phyloP scores from a whole-genome alignment of 2,113 vertebrate genomes.

The Lepisosteus osseus region DNA sequence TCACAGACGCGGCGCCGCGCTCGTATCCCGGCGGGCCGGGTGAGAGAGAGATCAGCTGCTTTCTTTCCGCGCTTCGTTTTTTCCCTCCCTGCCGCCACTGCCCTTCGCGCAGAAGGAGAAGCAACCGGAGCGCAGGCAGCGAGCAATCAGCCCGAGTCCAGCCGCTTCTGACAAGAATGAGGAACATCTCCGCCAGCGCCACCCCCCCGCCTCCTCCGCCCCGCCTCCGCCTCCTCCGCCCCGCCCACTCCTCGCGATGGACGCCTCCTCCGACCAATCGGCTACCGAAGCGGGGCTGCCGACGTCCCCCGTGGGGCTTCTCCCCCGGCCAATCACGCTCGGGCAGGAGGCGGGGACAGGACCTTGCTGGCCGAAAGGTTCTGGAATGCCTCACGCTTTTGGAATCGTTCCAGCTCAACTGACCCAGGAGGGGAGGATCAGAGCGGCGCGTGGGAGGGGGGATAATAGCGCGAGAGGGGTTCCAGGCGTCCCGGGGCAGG shows the following conservation, averaged over 20 bases:
- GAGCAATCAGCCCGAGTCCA: slow-evolving; percentile 15
- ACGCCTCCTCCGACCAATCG: slow-evolving; percentile 44
- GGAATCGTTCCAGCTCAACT: slow-evolving; percentile 20
- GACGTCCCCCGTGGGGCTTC: not conserved
- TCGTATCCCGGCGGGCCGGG: no score
- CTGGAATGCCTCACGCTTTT: slow-evolving; percentile 21
- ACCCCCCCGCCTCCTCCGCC: slow-evolving; percentile 39
- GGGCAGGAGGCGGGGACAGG: slow-evolving; percentile 29
- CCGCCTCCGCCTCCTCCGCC: slow-evolving; percentile 32
- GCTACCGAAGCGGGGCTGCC: not conserved
- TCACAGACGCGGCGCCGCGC: no score
- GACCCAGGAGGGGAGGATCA: slow-evolving; percentile 7
- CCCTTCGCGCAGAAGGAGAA: not conserved
- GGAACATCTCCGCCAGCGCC: slow-evolving; percentile 51
- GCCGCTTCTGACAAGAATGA: slow-evolving; percentile 46
- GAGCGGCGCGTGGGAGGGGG: not conserved
- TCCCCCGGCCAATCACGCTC: not conserved
- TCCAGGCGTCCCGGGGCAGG: no score
- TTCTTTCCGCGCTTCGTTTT: slow-evolving; percentile 55
- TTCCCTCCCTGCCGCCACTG: not conserved
- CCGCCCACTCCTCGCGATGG: slow-evolving; percentile 36
- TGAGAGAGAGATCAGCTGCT: not conserved
- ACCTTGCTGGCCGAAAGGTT: not conserved
- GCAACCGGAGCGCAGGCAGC: slow-evolving; percentile 18
- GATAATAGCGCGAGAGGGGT: not conserved